Evolutionary conservation across 2,113 vertebrate species (phyloP), one percentile per base, ranked within the genome.

Genomic region (Gyps fulvus): DNA sequence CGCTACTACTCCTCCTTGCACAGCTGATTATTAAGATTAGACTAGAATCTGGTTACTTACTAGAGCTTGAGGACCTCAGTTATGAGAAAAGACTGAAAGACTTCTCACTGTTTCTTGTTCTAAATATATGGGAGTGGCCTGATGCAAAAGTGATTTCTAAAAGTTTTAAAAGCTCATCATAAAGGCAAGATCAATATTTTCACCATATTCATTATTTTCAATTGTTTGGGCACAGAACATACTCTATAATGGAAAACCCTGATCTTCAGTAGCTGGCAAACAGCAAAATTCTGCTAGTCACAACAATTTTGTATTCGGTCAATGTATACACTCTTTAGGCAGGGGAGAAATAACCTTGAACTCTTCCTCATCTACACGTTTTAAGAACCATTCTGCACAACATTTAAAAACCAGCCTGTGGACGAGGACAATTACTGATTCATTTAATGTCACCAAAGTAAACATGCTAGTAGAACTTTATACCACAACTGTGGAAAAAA

Each of bases 21-120:
- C 0, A 6, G 59, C 31, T 25, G 16, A 0, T 7, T 2, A 2
- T 4, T 34, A 23, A 25, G 43, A 9, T 10, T 0, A 36, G 15
- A 59, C 12, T 0, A 7, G 27, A 54, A 38, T 5, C 45, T 20
- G 29, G 15, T 5, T 76, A 58, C 49, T 27, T 49, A 13, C 6
- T 31, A 13, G 22, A 50, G 31, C n/a, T 4, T 20, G n/a, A 38
- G 36, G 17, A 49, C 8, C 31, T 50, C 3, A 4, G 21, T 2
- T 17, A 11, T 0, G 12, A 71, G 27, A 43, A 87, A 63, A 65
- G 36, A 16, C 13, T 18, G 45, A 42, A 45, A 49, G n/a, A 78
- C 38, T 59, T 50, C 45, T 47, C 58, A 6, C 43, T 40, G 22
- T 20, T 80, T 57, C 66, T 69, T 26, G 5, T 13, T 84, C 29